These are phyloP conservation scores for Drosophila anomelani DNA, from an alignment of 2,888 invertebrate genomes.

Conservation along the genomic window DNA sequence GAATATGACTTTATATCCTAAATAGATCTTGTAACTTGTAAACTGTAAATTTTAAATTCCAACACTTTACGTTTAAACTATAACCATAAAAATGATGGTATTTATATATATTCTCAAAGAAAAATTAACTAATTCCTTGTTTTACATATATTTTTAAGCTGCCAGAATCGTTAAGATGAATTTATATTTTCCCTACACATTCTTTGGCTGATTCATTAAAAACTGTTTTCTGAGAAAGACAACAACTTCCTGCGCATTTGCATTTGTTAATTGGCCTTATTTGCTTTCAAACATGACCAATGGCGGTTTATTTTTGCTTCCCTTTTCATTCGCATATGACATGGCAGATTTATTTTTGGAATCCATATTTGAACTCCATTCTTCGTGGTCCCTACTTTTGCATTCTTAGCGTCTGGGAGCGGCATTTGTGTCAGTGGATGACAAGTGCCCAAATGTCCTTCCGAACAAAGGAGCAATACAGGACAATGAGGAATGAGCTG, in stretches of 20 bases:
- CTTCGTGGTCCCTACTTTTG: conserved; percentile 18
- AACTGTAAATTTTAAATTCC: too few species aligned
- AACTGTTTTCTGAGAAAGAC: background rate
- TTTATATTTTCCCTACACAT: background rate
- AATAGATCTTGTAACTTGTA: too few species aligned
- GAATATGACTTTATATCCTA: too few species aligned
- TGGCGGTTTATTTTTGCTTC: conserved; percentile 27
- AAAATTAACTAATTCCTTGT: too few species aligned
- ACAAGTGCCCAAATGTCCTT: conserved; percentile 57
- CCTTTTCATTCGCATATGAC: conserved; percentile 27
- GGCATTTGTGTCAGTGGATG: conserved; percentile 39
- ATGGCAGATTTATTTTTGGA: conserved; percentile 52
- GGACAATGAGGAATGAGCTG: conserved; percentile 54
- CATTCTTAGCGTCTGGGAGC: conserved; percentile 42
- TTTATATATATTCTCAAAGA: too few species aligned
- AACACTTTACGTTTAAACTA: too few species aligned
- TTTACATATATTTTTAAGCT: background rate
- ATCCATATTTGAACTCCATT: conserved; percentile 45
- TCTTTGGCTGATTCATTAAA: conserved; percentile 2
- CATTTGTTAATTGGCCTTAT: conserved; percentile 73
- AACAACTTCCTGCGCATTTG: conserved; percentile 37
- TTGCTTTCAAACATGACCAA: conserved; percentile 68
- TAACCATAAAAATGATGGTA: too few species aligned
- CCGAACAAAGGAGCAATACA: conserved; percentile 65
- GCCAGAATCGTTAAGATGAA: background rate